Base-by-base conservation (phyloP, 2,113 vertebrate genomes). In the Podilymbus podiceps region DNA sequence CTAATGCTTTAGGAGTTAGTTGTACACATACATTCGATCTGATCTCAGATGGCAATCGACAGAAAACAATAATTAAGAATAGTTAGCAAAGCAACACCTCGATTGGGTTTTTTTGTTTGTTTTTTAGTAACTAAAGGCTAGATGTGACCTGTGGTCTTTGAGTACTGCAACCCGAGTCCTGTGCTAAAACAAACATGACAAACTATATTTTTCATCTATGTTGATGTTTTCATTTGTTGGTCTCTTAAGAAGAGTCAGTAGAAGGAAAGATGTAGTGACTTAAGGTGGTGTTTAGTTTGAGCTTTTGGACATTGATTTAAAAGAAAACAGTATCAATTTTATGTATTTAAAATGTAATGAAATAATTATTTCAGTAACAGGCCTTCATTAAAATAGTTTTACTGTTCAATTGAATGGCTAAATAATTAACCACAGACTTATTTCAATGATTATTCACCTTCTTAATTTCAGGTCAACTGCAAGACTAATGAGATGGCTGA, bases 391-490 rank as follows among this genome's bases (percentile, higher is more conserved):
- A 64, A 73, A 15, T 23, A 59, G 12, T 77, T 88, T n/a, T 59
- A 35, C n/a, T 67, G 47, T 62, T 83, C 50, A 44, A 44, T 3
- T n/a, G 42, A 80, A 77, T 62, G 6, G 46, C 35, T 73, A 44
- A 82, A 67, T 69, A 66, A 91, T 74, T 71, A 94, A 68, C 13
- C 18, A 58, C 1, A 2, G 68, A 53, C 90, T 71, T 15, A n/a
- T 91, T 76, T 87, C 44, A 21, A 5, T 40, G 38, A 68, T 64
- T 62, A 42, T 30, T 94, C 42, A 53, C 19, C 62, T 71, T 72
- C 42, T 79, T 90, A 66, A 67, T 72, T 78, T 81, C 44, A 60
- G 60, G 60, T 90, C 63, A 84, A 76, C 71, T 42, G 53, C 38
- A 93, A 84, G 55, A 90, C 40, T 73, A 71, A 90, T 59, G 68